phyloP scores from a whole-genome alignment of 2,113 vertebrate species.

The Phalacrocorax pelagicus region DNA sequence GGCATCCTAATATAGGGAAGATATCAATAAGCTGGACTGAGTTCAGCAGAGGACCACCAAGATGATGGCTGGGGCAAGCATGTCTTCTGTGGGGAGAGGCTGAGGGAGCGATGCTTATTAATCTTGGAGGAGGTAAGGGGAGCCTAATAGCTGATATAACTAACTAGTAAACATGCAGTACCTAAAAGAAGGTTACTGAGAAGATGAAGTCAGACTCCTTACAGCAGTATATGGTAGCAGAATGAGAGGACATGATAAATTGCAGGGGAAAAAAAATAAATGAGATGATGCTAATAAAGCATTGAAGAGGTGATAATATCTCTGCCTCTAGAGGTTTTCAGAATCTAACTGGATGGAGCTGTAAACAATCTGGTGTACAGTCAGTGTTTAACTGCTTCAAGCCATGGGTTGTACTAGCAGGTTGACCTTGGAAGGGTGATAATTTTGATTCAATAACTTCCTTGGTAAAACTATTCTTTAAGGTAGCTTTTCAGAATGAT shows the following conservation, averaged over 20 bases:
- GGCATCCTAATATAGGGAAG: neutral
- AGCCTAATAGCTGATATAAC: neutral
- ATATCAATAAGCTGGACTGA: neutral
- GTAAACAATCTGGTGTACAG: neutral
- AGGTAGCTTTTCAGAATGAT: neutral
- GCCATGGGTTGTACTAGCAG: neutral
- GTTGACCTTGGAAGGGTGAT: neutral
- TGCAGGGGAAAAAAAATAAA: neutral
- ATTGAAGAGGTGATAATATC: neutral
- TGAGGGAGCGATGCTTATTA: neutral
- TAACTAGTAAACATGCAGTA: neutral
- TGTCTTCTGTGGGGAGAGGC: neutral
- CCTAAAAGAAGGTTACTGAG: neutral
- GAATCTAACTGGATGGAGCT: neutral
- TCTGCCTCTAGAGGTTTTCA: neutral
- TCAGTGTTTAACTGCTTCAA: neutral
- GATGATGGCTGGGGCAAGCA: neutral
- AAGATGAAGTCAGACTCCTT: neutral
- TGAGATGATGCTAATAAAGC: neutral
- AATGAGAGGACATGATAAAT: neutral
- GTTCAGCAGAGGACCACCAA: neutral
- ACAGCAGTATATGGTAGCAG: neutral
- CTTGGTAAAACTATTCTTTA: neutral
- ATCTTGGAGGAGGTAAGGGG: neutral
- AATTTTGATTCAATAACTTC: neutral